Base-by-base conservation (phyloP, 2,113 vertebrate genomes). In the Pelmatolapia mariae region DNA sequence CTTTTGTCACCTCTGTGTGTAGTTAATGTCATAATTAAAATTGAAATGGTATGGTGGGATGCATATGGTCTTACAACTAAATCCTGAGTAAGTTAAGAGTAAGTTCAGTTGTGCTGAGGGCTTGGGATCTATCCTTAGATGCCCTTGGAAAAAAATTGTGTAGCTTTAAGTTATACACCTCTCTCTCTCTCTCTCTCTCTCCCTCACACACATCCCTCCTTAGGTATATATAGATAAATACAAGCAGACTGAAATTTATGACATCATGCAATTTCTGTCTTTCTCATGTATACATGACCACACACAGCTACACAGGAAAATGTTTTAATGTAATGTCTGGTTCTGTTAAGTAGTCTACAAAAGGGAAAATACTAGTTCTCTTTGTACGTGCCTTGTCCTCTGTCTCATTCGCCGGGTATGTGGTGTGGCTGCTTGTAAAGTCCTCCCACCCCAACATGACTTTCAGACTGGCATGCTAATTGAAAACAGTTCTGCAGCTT, bases 401-500 rank as follows among this genome's bases (percentile, higher is more conserved):
- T 19, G 71, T 50, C 71, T 78, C 85, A 76, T 82, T 85, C 52
- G 59, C 57, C 36, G 33, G 63, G 76, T 73, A 16, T 83, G 50
- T 26, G 53, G 22, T 68, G 54, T 68, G 40, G 87, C 80, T 84
- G 10, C 95, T 96, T 95, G 96, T 96, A 96, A 91, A 86, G 95
- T 94, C 90, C 93, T 47, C 12, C 87, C 63, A 92, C 95, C 61
- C 80, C 26, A 95, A 96, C 93, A 82, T 57, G 80, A 96, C 47
- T 90, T 95, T 91, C 83, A 96, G 95, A 96, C 91, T 56, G 96
- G 95, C 94, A 94, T 22, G 13, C 91, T 97, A 97, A 98, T 97
- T 97, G 94, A 93, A 98, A 98, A 96, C 97, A 98, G 96, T 26
- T 43, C 82, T 76, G 13, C 11, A 88, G 91, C 92, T 94, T 94